Percentiles rank a stretch among this genome's conserved stretches.
Evolutionary conservation across 2,797 vertebrate species (phyloP).

Genomic region (Danionella dracula): DNA sequence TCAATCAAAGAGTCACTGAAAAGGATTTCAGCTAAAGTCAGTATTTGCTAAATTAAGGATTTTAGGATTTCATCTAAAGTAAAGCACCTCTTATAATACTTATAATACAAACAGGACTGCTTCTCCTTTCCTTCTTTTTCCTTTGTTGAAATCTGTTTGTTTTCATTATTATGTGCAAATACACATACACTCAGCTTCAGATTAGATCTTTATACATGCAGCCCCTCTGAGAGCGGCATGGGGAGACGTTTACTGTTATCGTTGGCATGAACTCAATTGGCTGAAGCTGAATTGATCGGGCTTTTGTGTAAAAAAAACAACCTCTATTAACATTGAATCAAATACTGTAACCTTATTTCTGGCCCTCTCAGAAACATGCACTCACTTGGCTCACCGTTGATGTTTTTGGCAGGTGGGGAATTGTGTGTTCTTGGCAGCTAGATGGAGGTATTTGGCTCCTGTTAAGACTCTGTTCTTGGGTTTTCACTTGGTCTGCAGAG

Average conservation of each 20-base stretch:
- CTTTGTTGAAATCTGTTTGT: too few species aligned
- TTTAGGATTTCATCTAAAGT: too few species aligned
- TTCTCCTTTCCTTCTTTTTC: too few species aligned
- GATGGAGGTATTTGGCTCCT: constrained; percentile 57
- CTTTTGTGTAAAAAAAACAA: constrained; percentile 64
- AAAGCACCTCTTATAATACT: too few species aligned
- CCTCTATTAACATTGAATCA: constrained; percentile 69
- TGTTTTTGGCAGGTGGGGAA: constrained; percentile 21
- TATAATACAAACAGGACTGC: too few species aligned
- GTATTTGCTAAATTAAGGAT: too few species aligned
- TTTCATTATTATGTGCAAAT: constrained; percentile 11
- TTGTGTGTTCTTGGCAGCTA: constrained; percentile 9
- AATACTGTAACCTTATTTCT: constrained; percentile 46
- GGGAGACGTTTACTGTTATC: constrained; percentile 5
- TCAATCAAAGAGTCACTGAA: too few species aligned
- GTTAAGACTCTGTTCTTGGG: background rate
- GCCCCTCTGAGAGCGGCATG: constrained; percentile 5
- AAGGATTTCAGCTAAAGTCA: too few species aligned
- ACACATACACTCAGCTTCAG: constrained; percentile 12
- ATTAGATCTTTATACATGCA: background rate
- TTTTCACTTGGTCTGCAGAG: constrained; percentile 3
- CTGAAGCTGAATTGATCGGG: constrained; percentile 74
- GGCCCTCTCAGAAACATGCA: constrained; percentile 56
- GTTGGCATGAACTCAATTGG: constrained; percentile 47
- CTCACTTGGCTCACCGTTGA: too few species aligned